Percentiles rank a stretch among this genome's conserved stretches.
phyloP scores from a whole-genome alignment of 2,113 vertebrate species.

The Alethe castanea region DNA sequence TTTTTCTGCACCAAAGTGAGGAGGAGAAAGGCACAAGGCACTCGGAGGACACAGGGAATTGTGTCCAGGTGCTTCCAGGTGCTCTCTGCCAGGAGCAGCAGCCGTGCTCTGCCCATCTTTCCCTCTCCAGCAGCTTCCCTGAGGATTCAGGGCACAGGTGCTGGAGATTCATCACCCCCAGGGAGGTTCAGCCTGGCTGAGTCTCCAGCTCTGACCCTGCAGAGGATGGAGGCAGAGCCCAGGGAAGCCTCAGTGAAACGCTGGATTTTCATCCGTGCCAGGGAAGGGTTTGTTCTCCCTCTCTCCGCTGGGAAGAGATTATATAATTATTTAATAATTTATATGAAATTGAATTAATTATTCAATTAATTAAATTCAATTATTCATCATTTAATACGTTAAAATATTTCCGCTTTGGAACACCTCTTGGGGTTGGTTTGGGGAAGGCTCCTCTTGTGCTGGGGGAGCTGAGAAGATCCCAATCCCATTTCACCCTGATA shows the following conservation, averaged over 20 bases:
- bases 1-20: fast-evolving
- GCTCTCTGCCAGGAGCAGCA: neutral
- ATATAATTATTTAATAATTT: neutral
- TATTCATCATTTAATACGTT: too few relatives aligned
- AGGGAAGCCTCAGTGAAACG: fast-evolving
- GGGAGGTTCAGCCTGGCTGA: neutral
- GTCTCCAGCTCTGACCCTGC: fast-evolving
- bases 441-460: neutral
- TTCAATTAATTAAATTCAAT: neutral
- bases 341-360: neutral
- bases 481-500: neutral
- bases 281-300: neutral
- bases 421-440: neutral
- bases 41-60: fast-evolving
- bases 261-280: fast-evolving
- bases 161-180: fast-evolving
- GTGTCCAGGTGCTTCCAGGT: neutral
- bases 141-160: neutral
- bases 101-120: fast-evolving
- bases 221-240: neutral
- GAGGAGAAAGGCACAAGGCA: neutral
- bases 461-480: neutral
- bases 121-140: neutral
- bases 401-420: neutral
- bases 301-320: neutral